Evolutionary conservation across 2,113 vertebrate species (phyloP).

Genomic region (Siphamia tubifer): DNA sequence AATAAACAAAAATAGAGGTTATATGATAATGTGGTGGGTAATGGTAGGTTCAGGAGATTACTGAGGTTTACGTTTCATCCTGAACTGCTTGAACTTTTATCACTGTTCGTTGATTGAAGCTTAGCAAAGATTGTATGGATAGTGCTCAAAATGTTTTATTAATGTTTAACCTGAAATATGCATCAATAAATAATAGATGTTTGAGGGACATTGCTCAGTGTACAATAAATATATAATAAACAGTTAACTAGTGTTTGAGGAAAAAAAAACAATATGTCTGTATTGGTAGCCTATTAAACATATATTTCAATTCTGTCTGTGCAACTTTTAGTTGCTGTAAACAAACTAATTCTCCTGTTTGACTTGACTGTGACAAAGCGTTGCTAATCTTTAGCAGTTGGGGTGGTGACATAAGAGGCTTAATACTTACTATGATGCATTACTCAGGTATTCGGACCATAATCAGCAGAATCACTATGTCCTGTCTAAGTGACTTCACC

Average conservation of each 20-base stretch:
- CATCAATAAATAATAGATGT: neutral
- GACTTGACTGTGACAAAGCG: constrained; percentile 18
- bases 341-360: constrained; percentile 3
- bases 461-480: no score
- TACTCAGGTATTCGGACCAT: neutral
- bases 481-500: no score
- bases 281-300: no score
- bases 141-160: no score
- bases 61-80: constrained; percentile 8
- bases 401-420: neutral
- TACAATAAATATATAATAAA: no score
- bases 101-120: neutral
- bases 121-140: neutral
- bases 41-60: constrained; percentile 25
- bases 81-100: neutral
- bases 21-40: constrained; percentile 2
- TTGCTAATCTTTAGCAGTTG: neutral
- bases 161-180: neutral
- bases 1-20: constrained; percentile 15
- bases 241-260: no score
- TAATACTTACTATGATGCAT: neutral
- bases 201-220: no score
- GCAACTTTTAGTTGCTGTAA: constrained; percentile 2
- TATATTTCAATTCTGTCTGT: neutral
- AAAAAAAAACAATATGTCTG: no score